phyloP scores from a whole-genome alignment of 2,113 vertebrate species.

The Excalfactoria chinensis region DNA sequence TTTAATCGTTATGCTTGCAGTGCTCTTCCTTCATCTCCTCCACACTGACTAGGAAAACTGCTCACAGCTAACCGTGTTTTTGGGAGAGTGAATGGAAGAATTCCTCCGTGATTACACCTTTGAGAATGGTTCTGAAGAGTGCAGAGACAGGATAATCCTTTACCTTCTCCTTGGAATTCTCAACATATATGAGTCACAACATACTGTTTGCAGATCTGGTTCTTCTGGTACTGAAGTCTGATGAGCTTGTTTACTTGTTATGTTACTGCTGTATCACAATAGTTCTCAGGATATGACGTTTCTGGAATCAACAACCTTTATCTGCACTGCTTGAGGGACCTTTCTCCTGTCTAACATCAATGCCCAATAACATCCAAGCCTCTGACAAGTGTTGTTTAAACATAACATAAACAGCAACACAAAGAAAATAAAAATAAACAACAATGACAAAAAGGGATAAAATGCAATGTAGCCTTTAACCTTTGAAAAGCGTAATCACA shows the following conservation, averaged over 20 bases:
- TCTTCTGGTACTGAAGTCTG: background rate
- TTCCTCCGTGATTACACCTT: background rate
- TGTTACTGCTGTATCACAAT: background rate
- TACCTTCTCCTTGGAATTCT: background rate
- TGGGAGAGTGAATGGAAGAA: accelerated
- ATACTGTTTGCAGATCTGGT: background rate
- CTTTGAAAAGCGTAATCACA: background rate
- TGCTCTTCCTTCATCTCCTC: background rate
- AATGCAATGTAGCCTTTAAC: background rate
- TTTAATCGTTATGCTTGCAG: background rate
- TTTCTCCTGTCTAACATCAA: background rate
- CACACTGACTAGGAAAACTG: background rate
- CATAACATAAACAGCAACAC: background rate
- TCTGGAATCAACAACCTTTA: background rate
- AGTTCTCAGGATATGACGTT: background rate
- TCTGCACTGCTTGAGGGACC: background rate
- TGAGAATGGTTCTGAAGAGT: background rate
- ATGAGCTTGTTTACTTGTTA: background rate
- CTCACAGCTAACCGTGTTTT: background rate
- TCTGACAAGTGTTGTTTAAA: background rate
- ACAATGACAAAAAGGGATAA: background rate
- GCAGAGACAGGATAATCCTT: background rate
- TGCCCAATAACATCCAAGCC: background rate
- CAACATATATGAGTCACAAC: background rate
- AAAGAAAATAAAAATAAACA: background rate